These are phyloP conservation scores for Boloria euphrosyne DNA, from an alignment of 2,888 invertebrate species.

Conservation along the genomic window DNA sequence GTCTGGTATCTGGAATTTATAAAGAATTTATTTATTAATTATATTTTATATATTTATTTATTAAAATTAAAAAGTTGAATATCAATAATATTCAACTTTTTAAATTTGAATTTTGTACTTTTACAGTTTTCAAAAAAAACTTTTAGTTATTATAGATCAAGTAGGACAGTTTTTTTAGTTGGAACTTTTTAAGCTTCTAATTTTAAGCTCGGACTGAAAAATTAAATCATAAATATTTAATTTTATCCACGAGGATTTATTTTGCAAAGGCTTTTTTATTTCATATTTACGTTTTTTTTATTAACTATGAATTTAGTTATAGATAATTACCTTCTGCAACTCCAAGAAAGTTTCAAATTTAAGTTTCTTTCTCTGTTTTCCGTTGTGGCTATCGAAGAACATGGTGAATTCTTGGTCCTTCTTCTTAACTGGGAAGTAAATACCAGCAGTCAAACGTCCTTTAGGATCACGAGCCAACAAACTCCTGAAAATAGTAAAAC, in stretches of 20 bases:
- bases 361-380: constrained; percentile 88
- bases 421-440: constrained; percentile 90
- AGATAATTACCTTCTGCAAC: constrained; percentile 81
- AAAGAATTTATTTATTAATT: not conserved
- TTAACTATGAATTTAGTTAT: not conserved
- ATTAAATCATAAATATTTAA: no score
- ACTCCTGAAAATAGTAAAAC: constrained; percentile 79
- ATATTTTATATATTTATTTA: no score
- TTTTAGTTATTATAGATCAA: no score
- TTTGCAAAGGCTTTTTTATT: no score
- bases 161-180: no score
- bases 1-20: constrained; percentile 83
- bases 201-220: no score
- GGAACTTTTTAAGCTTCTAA: no score
- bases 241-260: no score
- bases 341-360: constrained; percentile 87
- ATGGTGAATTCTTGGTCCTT: constrained; percentile 87
- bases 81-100: not conserved
- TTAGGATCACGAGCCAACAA: constrained; percentile 91
- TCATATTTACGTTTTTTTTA: no score
- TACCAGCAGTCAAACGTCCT: constrained; percentile 91
- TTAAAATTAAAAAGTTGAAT: no score
- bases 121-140: not conserved
- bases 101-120: no score
- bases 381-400: constrained; percentile 88